Evolutionary conservation across 2,113 vertebrate species (phyloP).

Genomic region (Gymnarchus niloticus): DNA sequence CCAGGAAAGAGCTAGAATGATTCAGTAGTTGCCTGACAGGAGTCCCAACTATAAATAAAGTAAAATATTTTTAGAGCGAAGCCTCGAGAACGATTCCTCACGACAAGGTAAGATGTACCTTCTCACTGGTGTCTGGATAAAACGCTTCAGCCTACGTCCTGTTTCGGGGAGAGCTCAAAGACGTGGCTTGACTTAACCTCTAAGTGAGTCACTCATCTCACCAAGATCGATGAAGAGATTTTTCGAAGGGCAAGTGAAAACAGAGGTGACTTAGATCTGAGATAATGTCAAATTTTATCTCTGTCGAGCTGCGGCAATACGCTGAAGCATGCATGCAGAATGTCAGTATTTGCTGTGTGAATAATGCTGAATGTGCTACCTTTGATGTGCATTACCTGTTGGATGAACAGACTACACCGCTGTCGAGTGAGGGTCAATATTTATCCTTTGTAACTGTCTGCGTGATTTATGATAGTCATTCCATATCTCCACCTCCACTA

Average conservation of each 20-base stretch:
- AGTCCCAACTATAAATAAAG: background rate
- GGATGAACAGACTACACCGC: slow-evolving; percentile 56
- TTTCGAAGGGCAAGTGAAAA: slow-evolving; percentile 58
- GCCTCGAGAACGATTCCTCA: slow-evolving; percentile 42
- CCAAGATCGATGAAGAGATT: slow-evolving; percentile 61
- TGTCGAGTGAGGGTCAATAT: slow-evolving; percentile 58
- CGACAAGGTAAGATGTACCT: slow-evolving; percentile 42
- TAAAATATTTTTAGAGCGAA: background rate
- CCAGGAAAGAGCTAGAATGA: background rate
- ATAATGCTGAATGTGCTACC: slow-evolving; percentile 13
- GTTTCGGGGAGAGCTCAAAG: slow-evolving; percentile 32
- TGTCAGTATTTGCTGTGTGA: slow-evolving; percentile 39
- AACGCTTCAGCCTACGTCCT: slow-evolving; percentile 41
- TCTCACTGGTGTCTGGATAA: slow-evolving; percentile 56
- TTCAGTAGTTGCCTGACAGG: background rate
- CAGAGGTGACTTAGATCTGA: slow-evolving; percentile 51
- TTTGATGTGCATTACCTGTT: slow-evolving; percentile 48
- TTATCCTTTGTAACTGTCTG: slow-evolving; percentile 50
- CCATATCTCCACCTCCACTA: slow-evolving; percentile 22
- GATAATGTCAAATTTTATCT: slow-evolving; percentile 61
- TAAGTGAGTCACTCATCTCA: slow-evolving; percentile 66
- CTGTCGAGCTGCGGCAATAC: slow-evolving; percentile 43
- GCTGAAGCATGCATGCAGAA: slow-evolving; percentile 5
- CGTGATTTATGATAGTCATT: slow-evolving; percentile 40
- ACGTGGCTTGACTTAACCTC: slow-evolving; percentile 68